A percentile compares a stretch with the other conserved stretches of the same genome.
Evolutionary conservation across 2,113 vertebrate genomes (phyloP).

Genomic region (Dendropsophus ebraccatus): DNA sequence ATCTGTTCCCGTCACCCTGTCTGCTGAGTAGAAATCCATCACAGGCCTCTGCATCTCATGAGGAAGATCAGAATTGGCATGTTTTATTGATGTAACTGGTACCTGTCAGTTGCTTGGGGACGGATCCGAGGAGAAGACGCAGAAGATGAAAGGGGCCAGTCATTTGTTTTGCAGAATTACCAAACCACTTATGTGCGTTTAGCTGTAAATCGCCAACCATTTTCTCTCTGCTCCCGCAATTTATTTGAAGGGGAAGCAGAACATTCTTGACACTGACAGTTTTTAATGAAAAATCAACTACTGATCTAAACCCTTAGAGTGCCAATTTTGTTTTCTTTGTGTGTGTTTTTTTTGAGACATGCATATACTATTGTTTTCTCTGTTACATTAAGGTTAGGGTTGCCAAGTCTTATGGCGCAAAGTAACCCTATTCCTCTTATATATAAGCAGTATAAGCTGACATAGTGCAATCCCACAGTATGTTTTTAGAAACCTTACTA

Average conservation of each 20-base stretch:
- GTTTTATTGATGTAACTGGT: constrained; percentile 71
- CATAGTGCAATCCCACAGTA: no score
- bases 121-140: not conserved
- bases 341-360: no score
- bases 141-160: not conserved
- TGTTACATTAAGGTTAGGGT: no score
- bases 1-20: constrained; percentile 63
- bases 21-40: constrained; percentile 68
- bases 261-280: not conserved
- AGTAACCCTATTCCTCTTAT: no score
- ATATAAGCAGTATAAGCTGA: no score
- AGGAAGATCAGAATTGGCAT: constrained; percentile 70
- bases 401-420: no score
- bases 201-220: constrained; percentile 17
- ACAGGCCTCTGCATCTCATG: constrained; percentile 65
- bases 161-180: constrained; percentile 7
- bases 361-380: no score
- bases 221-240: not conserved
- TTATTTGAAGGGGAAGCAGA: not conserved
- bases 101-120: constrained; percentile 57
- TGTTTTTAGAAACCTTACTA: no score
- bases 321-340: no score
- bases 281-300: constrained; percentile 1
- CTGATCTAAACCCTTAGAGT: not conserved
- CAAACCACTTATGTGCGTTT: not conserved